Conservation (phyloP, 2,113 vertebrate genomes). For the Notarius quadriscutis region DNA sequence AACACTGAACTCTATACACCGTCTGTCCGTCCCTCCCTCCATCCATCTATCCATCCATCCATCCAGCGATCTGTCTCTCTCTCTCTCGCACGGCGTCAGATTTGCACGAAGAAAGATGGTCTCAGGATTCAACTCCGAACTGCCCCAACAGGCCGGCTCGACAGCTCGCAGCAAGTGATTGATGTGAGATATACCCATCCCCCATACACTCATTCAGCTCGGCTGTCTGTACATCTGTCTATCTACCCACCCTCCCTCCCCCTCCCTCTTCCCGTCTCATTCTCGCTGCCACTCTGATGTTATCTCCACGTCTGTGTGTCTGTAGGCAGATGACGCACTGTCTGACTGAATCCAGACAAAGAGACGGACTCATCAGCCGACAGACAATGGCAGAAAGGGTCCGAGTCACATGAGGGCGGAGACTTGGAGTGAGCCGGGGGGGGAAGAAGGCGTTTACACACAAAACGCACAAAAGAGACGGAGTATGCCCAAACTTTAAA, state of each 20-base stretch:
- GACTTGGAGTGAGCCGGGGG: slow-evolving; percentile 13
- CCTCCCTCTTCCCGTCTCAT: slow-evolving; percentile 49
- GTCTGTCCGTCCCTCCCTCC: not conserved
- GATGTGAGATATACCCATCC: slow-evolving; percentile 75
- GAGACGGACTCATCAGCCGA: slow-evolving; percentile 79
- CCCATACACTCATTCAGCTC: slow-evolving; percentile 56
- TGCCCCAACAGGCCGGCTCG: slow-evolving; percentile 64
- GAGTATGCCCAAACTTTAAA: slow-evolving; percentile 72
- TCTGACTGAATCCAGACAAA: slow-evolving; percentile 82
- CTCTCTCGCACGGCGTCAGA: not conserved
- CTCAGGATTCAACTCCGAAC: slow-evolving; percentile 66
- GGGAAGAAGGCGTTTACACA: slow-evolving; percentile 48
- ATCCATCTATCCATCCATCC: too few species aligned
- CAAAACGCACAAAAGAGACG: slow-evolving; percentile 72
- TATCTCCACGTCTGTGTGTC: slow-evolving; percentile 82
- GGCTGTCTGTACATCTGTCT: slow-evolving; percentile 81
- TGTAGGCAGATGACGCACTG: slow-evolving; percentile 85
- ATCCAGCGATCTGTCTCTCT: slow-evolving; percentile 4
- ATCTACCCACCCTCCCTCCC: slow-evolving; percentile 48
- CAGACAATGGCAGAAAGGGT: slow-evolving; percentile 66
- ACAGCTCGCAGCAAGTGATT: slow-evolving; percentile 69
- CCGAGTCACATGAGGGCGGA: slow-evolving; percentile 39
- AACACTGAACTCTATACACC: too few species aligned
- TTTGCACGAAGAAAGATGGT: slow-evolving; percentile 44
- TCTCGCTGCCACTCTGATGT: slow-evolving; percentile 78